A percentile compares a stretch with the other conserved stretches of the same genome.
Evolutionary conservation across 2,113 vertebrate genomes (phyloP).

Genomic region (Calyptomena viridis): DNA sequence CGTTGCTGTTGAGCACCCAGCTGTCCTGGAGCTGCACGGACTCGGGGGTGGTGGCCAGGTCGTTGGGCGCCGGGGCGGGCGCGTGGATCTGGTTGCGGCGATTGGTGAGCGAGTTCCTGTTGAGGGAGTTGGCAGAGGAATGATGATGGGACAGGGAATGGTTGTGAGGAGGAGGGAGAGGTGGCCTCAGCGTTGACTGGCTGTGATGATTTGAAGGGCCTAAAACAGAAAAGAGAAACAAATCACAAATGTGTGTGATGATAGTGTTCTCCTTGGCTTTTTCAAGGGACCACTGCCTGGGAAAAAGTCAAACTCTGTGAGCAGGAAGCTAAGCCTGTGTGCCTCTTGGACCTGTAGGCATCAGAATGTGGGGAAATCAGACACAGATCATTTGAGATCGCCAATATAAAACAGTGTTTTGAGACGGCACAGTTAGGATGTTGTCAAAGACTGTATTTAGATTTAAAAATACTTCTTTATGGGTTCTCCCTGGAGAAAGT

Average conservation of each 20-base stretch:
- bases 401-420: neutral
- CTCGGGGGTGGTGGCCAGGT: slow-evolving; percentile 94
- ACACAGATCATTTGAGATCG: neutral
- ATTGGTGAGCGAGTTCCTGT: slow-evolving; percentile 92
- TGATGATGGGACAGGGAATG: slow-evolving; percentile 94
- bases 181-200: slow-evolving; percentile 93
- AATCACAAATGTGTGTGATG: neutral
- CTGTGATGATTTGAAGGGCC: slow-evolving; percentile 95
- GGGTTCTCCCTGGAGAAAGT: neutral
- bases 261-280: neutral
- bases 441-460: neutral
- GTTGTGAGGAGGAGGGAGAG: slow-evolving; percentile 95
- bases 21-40: slow-evolving; percentile 99
- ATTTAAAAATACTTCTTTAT: neutral
- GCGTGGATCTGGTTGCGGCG: slow-evolving; percentile 92
- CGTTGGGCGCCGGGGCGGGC: slow-evolving; percentile 85
- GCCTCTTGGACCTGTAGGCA: neutral
- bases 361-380: neutral
- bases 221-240: slow-evolving; percentile 64
- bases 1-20: slow-evolving; percentile 99
- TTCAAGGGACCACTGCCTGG: neutral
- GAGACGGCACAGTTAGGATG: neutral
- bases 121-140: slow-evolving; percentile 96
- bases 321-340: fast-evolving
- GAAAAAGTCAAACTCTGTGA: neutral